Evolutionary conservation across 2,888 invertebrate species (phyloP), one percentile per base, ranked within the genome.

Genomic region (Dromius quadrimaculatus): DNA sequence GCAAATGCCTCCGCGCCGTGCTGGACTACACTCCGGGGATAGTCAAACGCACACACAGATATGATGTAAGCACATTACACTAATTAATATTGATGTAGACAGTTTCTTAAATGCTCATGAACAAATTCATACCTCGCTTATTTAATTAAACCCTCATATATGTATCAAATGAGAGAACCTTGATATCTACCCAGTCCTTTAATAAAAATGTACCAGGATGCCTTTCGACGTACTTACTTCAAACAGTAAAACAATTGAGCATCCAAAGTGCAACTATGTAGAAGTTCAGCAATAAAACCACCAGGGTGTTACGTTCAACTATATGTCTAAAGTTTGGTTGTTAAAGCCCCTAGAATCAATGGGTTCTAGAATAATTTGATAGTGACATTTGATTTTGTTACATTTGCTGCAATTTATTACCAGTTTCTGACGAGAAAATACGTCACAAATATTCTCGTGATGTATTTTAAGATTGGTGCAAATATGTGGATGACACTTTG

Each of bases 31-130:
- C 63, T 45, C 63, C 19, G n/a, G 63, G 63, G 63, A 22, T n/a
- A n/a, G n/a, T n/a, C n/a, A n/a, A 45, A 19, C 6, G 41, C 23
- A 20, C 23, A 43, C 11, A 9, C 15, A 11, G 41, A 63, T 45
- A 28, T 63, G 45, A 63, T 43, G 23, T 45, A 23, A 41, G 45
- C 43, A 43, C 43, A 63, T 59, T 63, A 63, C 9, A 23, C 28
- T 45, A 63, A 63, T 63, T 43, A 63, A 63, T 63, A 63, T 63
- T 63, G 32, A 63, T 63, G 38, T 63, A 63, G 41, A 11, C 15
- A 62, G 62, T 43, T 43, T 62, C 41, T 43, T 62, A 23, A 17
- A 11, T n/a, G 57, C 17, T 13, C 22, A 15, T 15, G 22, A 41
- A 41, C 41, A 41, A 41, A 43, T 38, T 41, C 15, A 36, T 36